phyloP scores from a whole-genome alignment of 2,888 invertebrate genomes.

The Metallyticus violacea region DNA sequence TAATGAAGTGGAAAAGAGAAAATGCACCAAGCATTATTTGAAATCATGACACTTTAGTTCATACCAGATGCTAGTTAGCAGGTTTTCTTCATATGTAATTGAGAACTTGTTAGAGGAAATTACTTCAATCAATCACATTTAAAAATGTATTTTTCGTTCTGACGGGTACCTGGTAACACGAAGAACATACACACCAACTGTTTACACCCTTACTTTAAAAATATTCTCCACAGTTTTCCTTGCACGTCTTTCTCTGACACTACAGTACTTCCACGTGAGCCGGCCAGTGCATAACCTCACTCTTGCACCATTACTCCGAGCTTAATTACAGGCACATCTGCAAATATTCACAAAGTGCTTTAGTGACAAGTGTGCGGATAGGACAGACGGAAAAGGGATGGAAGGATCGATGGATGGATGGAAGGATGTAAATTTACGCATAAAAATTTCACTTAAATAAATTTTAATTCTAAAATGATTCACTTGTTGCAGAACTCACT shows the following conservation, averaged over 20 bases:
- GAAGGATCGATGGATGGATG: too few species aligned
- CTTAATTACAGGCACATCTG: neutral
- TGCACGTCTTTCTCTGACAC: neutral
- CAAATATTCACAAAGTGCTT: too few species aligned
- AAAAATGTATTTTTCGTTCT: neutral
- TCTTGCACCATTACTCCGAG: neutral
- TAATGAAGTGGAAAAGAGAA: neutral
- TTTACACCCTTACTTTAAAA: neutral
- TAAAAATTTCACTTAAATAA: too few species aligned
- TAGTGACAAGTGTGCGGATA: too few species aligned
- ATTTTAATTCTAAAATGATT: too few species aligned
- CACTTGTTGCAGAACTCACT: too few species aligned
- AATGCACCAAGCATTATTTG: neutral
- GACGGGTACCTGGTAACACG: neutral
- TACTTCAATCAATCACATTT: neutral
- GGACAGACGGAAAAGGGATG: too few species aligned
- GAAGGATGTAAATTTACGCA: too few species aligned
- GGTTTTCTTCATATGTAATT: neutral
- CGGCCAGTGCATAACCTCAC: neutral
- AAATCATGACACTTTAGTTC: too few species aligned
- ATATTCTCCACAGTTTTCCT: neutral
- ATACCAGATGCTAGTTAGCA: neutral
- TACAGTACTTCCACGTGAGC: neutral
- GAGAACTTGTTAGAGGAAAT: neutral
- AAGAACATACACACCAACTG: neutral